Evolutionary conservation across 92 coral and sea anemone species (phyloP), one percentile per base, ranked within the genome.

Genomic region (Nematostella vectensis): DNA sequence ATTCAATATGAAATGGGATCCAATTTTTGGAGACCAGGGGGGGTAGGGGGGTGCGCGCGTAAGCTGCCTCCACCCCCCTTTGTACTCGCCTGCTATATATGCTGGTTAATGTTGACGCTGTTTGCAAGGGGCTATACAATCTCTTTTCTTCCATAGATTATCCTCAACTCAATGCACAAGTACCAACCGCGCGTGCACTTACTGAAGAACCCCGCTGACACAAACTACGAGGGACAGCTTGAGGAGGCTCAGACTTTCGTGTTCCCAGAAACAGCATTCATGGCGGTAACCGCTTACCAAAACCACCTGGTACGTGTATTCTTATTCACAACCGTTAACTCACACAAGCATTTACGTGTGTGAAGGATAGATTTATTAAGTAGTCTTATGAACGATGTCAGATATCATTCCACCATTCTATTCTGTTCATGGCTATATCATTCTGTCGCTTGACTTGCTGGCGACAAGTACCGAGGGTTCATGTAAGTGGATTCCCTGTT

Each of bases 211-310:
- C 77, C 88, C 2, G 38, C 59, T 25, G 78, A 25, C 2, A 55
- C 63, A 26, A 60, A 31, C 45, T 48, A 49, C 51, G 75, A 69
- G 39, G 68, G 62, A 37, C 83, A 85, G 22, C 43, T 79, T 25
- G 65, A 76, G 16, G 63, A 59, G 22, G 81, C 88, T 20, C 69
- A 85, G 22, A 75, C 88, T 4, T 85, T 85, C 29, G 63, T 74
- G 3, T 85, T 85, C 63, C 83, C 88, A 17, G 95, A 85, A 55
- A 85, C 95, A 53, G 80, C 72, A 1, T 85, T 85, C 45, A 85
- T 85, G 88, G 95, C 95, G 12, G 95, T 85, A 18, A 85, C 95
- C 13, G 83, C 95, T 3, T 85, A 85, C 48, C 95, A 85, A 64
- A 85, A 85, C 51, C 95, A 85, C 37, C 61, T 85, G 72, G 95